These are phyloP conservation scores for Sminthurides aquaticus DNA, from an alignment of 2,888 invertebrate genomes.

Conservation along the genomic window DNA sequence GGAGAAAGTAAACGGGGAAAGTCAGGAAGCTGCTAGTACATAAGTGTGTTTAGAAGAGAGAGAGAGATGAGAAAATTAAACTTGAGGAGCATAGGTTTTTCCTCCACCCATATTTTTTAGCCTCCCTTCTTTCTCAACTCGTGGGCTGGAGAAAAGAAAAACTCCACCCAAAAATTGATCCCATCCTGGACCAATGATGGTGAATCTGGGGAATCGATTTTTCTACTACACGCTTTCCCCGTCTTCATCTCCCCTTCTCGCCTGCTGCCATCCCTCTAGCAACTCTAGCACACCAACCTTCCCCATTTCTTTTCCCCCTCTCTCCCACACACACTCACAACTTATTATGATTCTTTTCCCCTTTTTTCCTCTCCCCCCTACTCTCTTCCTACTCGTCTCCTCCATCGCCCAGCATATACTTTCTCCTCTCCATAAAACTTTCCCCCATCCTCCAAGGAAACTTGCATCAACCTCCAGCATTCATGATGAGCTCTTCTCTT, in stretches of 20 bases:
- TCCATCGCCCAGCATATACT: not conserved
- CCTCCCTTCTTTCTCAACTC: conserved; percentile 7
- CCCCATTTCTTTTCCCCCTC: conserved; percentile 11
- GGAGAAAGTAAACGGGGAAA: too few species aligned
- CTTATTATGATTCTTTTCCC: conserved; percentile 3
- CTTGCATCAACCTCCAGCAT: not conserved
- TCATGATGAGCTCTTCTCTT: too few species aligned
- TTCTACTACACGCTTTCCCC: conserved; percentile 32
- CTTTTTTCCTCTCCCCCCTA: not conserved
- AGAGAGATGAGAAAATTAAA: not conserved
- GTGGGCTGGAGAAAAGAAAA: conserved; percentile 33
- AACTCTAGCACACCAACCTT: not conserved
- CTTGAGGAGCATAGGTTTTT: conserved; percentile 12
- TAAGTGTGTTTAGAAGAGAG: not conserved
- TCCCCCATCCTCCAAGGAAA: not conserved
- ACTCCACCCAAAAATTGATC: conserved; percentile 43
- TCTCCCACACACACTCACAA: not conserved
- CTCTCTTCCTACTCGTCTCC: not conserved
- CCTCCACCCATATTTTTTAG: conserved; percentile 20
- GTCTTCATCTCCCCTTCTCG: conserved; percentile 23
- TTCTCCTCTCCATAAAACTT: conserved; percentile 3
- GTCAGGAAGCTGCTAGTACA: too few species aligned
- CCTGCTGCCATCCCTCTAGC: not conserved
- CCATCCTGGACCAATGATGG: conserved; percentile 42
- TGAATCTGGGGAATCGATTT: conserved; percentile 43